A percentile compares a stretch with the other conserved stretches of the same genome.
These are phyloP conservation scores for Chloroceryle inda DNA, from an alignment of 2,797 vertebrate species.

Conservation along the genomic window DNA sequence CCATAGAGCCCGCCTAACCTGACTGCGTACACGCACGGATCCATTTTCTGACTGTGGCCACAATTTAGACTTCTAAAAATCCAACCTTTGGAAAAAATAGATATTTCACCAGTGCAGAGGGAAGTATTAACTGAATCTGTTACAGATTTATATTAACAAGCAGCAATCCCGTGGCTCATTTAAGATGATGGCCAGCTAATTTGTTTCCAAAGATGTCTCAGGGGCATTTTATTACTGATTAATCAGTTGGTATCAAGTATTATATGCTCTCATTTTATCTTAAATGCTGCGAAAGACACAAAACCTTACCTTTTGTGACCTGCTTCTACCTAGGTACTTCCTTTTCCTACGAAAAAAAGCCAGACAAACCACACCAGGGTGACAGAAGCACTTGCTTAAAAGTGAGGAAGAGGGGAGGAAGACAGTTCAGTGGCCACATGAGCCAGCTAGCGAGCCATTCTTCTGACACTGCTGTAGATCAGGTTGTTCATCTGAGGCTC, in stretches of 20 bases:
- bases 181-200: neutral
- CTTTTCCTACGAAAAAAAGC: neutral
- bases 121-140: neutral
- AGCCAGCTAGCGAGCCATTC: neutral
- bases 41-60: neutral
- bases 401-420: neutral
- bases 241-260: neutral
- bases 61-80: neutral
- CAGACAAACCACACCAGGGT: fast-evolving
- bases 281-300: neutral
- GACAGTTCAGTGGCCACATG: neutral
- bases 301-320: neutral
- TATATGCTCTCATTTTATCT: neutral
- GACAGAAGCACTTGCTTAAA: neutral
- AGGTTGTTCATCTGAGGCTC: neutral
- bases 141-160: neutral
- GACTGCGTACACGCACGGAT: neutral
- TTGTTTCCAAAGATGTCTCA: neutral
- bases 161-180: neutral
- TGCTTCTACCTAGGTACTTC: neutral
- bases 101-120: neutral
- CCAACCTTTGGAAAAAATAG: neutral
- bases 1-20: neutral
- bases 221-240: neutral
- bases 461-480: neutral